Conservation (phyloP, 2,888 invertebrate genomes). For the Xestia rhomboidea region DNA sequence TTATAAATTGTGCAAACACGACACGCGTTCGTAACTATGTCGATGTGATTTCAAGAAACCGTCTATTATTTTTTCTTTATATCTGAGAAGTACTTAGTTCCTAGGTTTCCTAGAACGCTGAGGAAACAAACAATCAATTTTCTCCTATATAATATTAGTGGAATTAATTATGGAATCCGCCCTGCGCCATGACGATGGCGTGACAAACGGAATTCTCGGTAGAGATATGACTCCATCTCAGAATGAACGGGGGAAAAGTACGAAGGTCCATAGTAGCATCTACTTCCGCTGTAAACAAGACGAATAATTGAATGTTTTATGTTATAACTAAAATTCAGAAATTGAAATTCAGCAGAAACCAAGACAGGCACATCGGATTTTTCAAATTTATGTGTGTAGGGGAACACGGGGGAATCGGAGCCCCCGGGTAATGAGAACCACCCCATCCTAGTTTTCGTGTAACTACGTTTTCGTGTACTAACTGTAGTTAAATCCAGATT, state of each 20-base stretch:
- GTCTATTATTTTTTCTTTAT: slow-evolving; percentile 45
- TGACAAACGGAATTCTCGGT: slow-evolving; percentile 63
- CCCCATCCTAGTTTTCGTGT: too few relatives aligned
- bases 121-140: slow-evolving; percentile 49
- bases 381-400: too few relatives aligned
- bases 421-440: too few relatives aligned
- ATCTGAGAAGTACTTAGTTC: slow-evolving; percentile 48
- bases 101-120: slow-evolving; percentile 54
- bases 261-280: slow-evolving; percentile 16
- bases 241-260: slow-evolving; percentile 56
- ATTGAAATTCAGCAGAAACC: neutral
- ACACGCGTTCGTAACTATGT: slow-evolving; percentile 45
- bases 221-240: slow-evolving; percentile 53
- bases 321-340: too few relatives aligned
- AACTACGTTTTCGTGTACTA: too few relatives aligned
- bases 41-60: slow-evolving; percentile 52
- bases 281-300: slow-evolving; percentile 56
- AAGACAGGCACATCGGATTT: too few relatives aligned
- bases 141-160: slow-evolving; percentile 53
- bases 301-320: neutral
- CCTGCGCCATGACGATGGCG: slow-evolving; percentile 43
- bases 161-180: slow-evolving; percentile 59
- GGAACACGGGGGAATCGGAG: too few relatives aligned
- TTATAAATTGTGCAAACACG: slow-evolving; percentile 38
- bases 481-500: too few relatives aligned